Base-by-base conservation (phyloP, 2,888 invertebrate species). In the Amiota mariae region DNA sequence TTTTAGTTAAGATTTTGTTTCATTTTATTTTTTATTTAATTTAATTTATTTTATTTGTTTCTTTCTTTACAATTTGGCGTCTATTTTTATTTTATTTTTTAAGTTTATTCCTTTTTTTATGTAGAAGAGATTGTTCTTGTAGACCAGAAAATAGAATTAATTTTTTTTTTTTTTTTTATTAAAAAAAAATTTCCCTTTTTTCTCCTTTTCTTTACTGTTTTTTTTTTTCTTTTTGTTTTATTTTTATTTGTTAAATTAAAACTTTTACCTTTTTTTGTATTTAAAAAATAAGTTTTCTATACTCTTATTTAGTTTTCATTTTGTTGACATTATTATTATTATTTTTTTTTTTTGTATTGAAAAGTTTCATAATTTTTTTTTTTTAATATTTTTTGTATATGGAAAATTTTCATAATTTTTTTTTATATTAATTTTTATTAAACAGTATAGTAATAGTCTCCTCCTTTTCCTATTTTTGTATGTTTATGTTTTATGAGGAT, bases 21-120 rank as follows among this genome's bases (percentile, higher is more conserved):
- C 0, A 15, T 13, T 63, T 63, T 24, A 8, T 63, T 63, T 46
- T 24, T 75, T 64, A 20, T 59, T 56, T 75, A 56, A 47, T 56
- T 72, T 63, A 36, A 51, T 63, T 36, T 51, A 8, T 48, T 72
- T 76, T 72, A 73, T 77, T 74, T 74, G 73, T 73, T 75, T 64
- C 36, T 46, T 71, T 67, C 72, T 67, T 74, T 64, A 36, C 36
- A 36, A 36, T 36, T 36, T 36, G 36, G 36, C 36, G 36, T 36
- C 3, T 36, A 36, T 36, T 36, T 36, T 36, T 36, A 4, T 24
- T 1, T 24, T 24, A 24, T 24, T 36, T 36, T 36, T 6, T 36
- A 36, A 4, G 1, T 4, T 36, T 36, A 6, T 36, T 36, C 2
- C 6, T 36, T 36, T 6, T 6, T 36, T 36, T 6, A 1, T 36